Evolutionary conservation across 2,888 invertebrate genomes (phyloP).

Genomic region (Drosophila parthenogenetica): DNA sequence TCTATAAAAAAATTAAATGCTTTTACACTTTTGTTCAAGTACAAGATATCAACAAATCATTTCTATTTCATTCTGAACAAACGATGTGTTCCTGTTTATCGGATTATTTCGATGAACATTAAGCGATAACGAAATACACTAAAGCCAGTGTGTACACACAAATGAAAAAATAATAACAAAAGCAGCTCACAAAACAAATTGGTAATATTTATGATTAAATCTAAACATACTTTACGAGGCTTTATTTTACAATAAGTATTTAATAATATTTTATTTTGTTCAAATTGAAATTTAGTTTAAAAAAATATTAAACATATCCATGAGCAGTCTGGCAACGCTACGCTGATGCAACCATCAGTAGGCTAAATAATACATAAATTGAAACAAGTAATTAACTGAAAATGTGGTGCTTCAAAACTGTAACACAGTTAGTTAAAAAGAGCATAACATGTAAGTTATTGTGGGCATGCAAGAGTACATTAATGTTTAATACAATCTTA

Average conservation of each 20-base stretch:
- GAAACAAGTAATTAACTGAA: constrained; percentile 26
- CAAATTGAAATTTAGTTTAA: too few species aligned
- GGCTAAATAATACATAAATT: constrained; percentile 14
- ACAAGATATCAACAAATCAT: background rate
- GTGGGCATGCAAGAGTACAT: background rate
- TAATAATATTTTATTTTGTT: background rate
- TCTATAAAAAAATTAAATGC: background rate
- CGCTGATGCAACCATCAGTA: constrained; percentile 56
- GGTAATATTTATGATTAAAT: background rate
- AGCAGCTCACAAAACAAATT: background rate
- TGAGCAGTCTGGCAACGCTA: constrained; percentile 48
- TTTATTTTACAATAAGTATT: background rate
- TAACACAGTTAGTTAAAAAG: constrained; percentile 53
- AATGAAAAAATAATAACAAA: background rate
- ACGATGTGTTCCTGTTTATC: constrained; percentile 3
- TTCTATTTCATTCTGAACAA: constrained; percentile 2
- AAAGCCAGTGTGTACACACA: constrained; percentile 14
- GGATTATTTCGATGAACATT: background rate
- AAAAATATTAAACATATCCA: background rate
- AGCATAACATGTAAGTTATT: constrained; percentile 43
- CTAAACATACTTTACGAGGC: background rate
- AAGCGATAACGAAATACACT: constrained; percentile 3
- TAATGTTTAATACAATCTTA: constrained; percentile 8
- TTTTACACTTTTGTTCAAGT: background rate
- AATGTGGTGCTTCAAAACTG: constrained; percentile 64